A percentile compares a stretch with the other conserved stretches of the same genome.
Evolutionary conservation across 2,888 invertebrate genomes (phyloP).

Genomic region (Notodonta ziczac): DNA sequence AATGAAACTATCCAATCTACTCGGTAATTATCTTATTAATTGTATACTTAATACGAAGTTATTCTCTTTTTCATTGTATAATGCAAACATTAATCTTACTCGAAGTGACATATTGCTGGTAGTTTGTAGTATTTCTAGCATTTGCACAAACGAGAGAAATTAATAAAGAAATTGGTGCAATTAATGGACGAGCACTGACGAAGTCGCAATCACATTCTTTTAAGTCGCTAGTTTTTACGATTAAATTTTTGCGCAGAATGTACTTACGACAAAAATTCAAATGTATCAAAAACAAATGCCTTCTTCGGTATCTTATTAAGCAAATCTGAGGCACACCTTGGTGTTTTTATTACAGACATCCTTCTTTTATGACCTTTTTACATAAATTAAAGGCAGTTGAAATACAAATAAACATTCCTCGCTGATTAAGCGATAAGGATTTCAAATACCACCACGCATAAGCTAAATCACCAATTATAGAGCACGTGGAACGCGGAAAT

Average conservation of each 20-base stretch:
- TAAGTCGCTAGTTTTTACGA: too few relatives aligned
- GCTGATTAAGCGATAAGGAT: too few relatives aligned
- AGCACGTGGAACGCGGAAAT: neutral
- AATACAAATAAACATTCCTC: neutral
- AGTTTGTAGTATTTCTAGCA: conserved; percentile 17
- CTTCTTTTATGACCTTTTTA: too few relatives aligned
- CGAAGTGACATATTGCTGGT: conserved; percentile 29
- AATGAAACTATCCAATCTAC: conserved; percentile 26
- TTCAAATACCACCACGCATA: neutral
- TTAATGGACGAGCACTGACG: too few relatives aligned
- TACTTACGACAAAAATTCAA: too few relatives aligned
- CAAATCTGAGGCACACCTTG: neutral
- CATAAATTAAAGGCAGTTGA: neutral
- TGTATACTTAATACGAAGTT: conserved; percentile 16
- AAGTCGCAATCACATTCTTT: too few relatives aligned
- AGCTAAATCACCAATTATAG: neutral
- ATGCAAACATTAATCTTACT: conserved; percentile 27
- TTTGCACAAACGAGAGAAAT: conserved; percentile 26
- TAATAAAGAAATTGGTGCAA: conserved; percentile 7
- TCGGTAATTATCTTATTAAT: conserved; percentile 26
- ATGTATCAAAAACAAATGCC: too few relatives aligned
- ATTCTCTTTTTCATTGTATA: conserved; percentile 31
- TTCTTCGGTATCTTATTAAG: too few relatives aligned
- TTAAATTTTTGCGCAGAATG: too few relatives aligned
- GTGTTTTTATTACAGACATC: neutral